Base-by-base conservation (phyloP, 1,140 invertebrate species). In the Papilio helenus region DNA sequence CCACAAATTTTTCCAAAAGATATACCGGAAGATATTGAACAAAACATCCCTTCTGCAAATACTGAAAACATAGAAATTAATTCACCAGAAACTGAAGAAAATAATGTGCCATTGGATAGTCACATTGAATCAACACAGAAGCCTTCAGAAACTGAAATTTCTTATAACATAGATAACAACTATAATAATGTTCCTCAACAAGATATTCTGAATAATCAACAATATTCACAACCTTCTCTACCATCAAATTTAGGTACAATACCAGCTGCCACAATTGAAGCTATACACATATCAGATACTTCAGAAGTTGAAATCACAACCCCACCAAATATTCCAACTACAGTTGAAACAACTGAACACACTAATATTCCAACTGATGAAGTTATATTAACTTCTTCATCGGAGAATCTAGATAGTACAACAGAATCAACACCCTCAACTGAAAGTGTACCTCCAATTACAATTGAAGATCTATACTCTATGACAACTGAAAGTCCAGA, bases 401-500 rank as follows among this genome's bases (percentile, higher is more conserved):
- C 72, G 46, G 49, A 74, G 10, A 61, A 46, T 73, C 73, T n/a
- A 16, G 80, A 80, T 16, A 23, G 29, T 46, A 16, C 68, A 42
- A 34, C 73, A 44, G 65, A 81, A 61, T 42, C 74, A 55, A n/a
- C 61, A 76, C 12, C 44, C 78, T 14, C 72, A 55, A 39, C 18
- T 72, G 49, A 82, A 79, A 29, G 20, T 71, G n/a, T 58, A n/a
- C n/a, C 72, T 42, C 51, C 61, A 72, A 71, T 65, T 18, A 82
- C 74, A 79, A 29, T 72, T 20, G 78, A 81, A 74, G 72, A 61
- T 65, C 58, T 77, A 18, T 77, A 77, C 65, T 5, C 18, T 74
- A 55, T 65, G 39, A 51, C 79, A 49, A 72, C 79, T 73, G 76
- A 85, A 80, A 81, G 84, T 46, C 72, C 80, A 23, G 82, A 79